These are phyloP conservation scores for Pyrocoelia pectoralis DNA, from an alignment of 2,888 invertebrate species.

Conservation along the genomic window DNA sequence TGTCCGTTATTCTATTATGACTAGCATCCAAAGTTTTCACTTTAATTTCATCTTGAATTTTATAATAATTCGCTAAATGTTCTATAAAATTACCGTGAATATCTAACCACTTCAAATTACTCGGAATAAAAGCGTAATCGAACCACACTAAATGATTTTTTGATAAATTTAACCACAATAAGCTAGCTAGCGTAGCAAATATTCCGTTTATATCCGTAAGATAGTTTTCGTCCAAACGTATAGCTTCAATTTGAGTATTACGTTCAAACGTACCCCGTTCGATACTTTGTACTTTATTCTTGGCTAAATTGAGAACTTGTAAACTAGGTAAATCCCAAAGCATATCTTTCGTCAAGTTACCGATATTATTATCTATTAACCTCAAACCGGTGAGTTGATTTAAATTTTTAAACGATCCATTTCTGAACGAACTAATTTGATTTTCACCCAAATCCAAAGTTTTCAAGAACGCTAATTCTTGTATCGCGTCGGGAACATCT, in stretches of 20 bases:
- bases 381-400: slow-evolving; percentile 87
- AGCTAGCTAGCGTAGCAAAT: slow-evolving; percentile 83
- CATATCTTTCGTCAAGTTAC: slow-evolving; percentile 85
- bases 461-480: slow-evolving; percentile 82
- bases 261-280: slow-evolving; percentile 85
- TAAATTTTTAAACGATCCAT: slow-evolving; percentile 85
- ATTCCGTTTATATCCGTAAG: slow-evolving; percentile 90
- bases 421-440: slow-evolving; percentile 82
- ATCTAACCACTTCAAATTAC: slow-evolving; percentile 89
- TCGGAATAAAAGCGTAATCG: slow-evolving; percentile 91
- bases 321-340: slow-evolving; percentile 85
- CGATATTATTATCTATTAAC: slow-evolving; percentile 89
- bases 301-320: slow-evolving; percentile 87
- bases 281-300: slow-evolving; percentile 87
- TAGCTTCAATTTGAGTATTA: slow-evolving; percentile 83
- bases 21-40: slow-evolving; percentile 89
- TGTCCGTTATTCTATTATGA: slow-evolving; percentile 85
- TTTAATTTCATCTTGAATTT: slow-evolving; percentile 80
- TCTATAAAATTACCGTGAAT: slow-evolving; percentile 91
- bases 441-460: slow-evolving; percentile 93
- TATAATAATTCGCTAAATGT: slow-evolving; percentile 87
- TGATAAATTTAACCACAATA: slow-evolving; percentile 87
- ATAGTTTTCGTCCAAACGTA: slow-evolving; percentile 87
- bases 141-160: slow-evolving; percentile 94
- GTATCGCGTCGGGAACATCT: slow-evolving; percentile 83